Evolutionary conservation across 2,888 invertebrate species (phyloP).

Genomic region (Eilema griseolum): DNA sequence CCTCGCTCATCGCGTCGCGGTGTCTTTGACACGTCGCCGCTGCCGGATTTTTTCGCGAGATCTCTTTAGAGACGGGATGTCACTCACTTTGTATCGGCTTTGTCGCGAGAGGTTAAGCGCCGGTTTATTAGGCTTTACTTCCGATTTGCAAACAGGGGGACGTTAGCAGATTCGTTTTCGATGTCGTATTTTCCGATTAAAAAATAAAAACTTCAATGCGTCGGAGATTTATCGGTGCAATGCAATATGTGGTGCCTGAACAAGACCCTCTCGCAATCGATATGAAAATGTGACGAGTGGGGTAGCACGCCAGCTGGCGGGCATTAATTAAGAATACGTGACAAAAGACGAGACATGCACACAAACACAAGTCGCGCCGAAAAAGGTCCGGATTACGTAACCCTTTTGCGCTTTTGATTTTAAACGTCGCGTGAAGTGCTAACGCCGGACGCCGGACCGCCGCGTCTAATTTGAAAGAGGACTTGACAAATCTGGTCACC

Average conservation of each 20-base stretch:
- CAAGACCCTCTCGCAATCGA: conserved; percentile 76
- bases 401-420: conserved; percentile 87
- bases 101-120: conserved; percentile 85
- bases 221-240: conserved; percentile 68
- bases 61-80: conserved; percentile 83
- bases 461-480: conserved; percentile 84
- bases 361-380: conserved; percentile 80
- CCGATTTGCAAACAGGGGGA: conserved; percentile 82
- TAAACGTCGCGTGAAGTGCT: conserved; percentile 84
- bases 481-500: conserved; percentile 83
- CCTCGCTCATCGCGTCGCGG: conserved; percentile 78
- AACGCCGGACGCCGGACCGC: conserved; percentile 62
- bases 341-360: conserved; percentile 86
- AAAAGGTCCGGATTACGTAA: conserved; percentile 86
- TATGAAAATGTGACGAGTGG: conserved; percentile 82
- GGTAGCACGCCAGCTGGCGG: conserved; percentile 78
- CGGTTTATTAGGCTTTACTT: conserved; percentile 85
- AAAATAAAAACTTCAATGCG: conserved; percentile 61
- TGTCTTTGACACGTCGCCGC: conserved; percentile 86
- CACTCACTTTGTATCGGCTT: conserved; percentile 86
- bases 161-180: conserved; percentile 70
- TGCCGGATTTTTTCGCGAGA: conserved; percentile 83
- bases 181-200: conserved; percentile 62
- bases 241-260: conserved; percentile 57
- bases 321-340: conserved; percentile 88